Evolutionary conservation across 2,113 vertebrate species (phyloP), one percentile per base, ranked within the genome.

Genomic region (Aldabrachelys gigantea): DNA sequence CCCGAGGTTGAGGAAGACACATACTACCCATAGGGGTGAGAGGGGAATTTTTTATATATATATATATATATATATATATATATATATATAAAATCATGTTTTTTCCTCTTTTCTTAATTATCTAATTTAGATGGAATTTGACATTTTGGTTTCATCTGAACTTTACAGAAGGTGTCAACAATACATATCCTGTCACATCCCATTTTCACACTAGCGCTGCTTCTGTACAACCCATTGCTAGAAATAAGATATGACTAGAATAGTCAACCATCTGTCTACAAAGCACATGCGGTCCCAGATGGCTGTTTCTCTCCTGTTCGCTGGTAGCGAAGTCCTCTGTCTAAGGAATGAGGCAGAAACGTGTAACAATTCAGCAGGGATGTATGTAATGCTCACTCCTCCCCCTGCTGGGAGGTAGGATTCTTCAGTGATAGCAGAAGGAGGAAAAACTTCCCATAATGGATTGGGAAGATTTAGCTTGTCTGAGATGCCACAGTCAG

Each of bases 261-360:
- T 98, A 97, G 95, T 90, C 96, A 95, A 97, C 98, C 98, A 97
- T 98, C 98, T 98, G 98, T 97, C 97, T 98, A 96, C 94, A 96
- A 97, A 97, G 94, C 95, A 96, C 95, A 92, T 95, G 69, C 94
- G 1, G 94, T 95, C 98, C 98, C 98, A 98, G 98, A 98, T 98
- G 98, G 97, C 47, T 27, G 89, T 91, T 98, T 95, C 97, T 98
- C 95, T 96, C 97, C 93, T 12, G 89, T 95, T 98, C 16, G 24
- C 97, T 97, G 98, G 96, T 96, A 97, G 96, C 96, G 95, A 96
- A 97, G 98, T 93, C 97, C 93, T 98, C 96, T 93, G 93, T 94
- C 98, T 96, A 84, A 97, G 88, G 94, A 98, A 86, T 86, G 79
- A 93, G 50, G 97, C 97, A 98, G 95, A 97, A 97, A 95, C 6